Conservation (phyloP, 2,797 vertebrate genomes). For the Parotocinclus haroldoi region DNA sequence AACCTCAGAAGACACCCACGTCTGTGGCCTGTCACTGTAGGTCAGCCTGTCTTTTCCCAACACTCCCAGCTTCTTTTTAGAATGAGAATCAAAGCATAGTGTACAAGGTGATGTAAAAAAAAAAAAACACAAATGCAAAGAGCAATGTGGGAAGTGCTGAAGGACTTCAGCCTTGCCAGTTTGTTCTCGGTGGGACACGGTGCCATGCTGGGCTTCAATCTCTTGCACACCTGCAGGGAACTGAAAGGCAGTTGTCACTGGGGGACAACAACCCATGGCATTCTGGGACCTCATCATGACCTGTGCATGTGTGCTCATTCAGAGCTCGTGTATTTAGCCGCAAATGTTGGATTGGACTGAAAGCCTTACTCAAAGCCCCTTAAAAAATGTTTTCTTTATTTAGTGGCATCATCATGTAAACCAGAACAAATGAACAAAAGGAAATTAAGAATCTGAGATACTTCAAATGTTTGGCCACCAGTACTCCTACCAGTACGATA, state of each 20-base stretch:
- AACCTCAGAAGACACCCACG: conserved; percentile 20
- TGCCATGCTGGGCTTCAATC: conserved; percentile 42
- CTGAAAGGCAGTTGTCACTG: conserved; percentile 25
- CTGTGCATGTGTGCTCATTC: conserved; percentile 9
- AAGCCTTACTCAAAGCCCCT: background rate
- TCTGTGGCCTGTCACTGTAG: conserved; percentile 16
- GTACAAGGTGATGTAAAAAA: background rate
- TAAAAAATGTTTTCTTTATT: background rate
- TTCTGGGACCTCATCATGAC: conserved; percentile 23
- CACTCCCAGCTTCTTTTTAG: conserved; percentile 12
- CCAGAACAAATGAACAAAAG: too few species aligned
- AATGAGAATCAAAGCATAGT: background rate
- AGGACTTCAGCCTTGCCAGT: conserved; percentile 21
- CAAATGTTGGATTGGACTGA: background rate
- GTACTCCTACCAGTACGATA: too few species aligned
- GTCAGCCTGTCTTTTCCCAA: conserved; percentile 25
- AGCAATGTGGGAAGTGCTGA: conserved; percentile 1
- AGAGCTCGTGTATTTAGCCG: conserved; percentile 22
- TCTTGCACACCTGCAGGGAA: conserved; percentile 21
- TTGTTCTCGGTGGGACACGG: conserved; percentile 25
- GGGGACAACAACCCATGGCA: conserved; percentile 22
- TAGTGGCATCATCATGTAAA: too few species aligned
- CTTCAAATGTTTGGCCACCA: too few species aligned
- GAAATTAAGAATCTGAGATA: too few species aligned
- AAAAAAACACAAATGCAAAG: conserved; percentile 3